Percentiles rank a stretch among this genome's conserved stretches.
phyloP scores from a whole-genome alignment of 2,113 vertebrate genomes.

The Plotosus lineatus region DNA sequence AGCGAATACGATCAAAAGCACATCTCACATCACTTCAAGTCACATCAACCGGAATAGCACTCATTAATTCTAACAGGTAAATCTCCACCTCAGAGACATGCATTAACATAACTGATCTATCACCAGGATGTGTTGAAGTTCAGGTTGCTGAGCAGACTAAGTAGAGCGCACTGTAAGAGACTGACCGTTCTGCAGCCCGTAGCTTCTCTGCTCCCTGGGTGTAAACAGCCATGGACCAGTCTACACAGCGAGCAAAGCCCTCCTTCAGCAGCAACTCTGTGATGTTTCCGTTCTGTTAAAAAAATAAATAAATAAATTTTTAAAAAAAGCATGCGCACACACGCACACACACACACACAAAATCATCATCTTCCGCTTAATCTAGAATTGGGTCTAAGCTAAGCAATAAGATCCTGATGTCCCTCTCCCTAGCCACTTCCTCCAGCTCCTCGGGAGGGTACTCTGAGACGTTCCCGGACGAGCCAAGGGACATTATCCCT shows the following conservation, averaged over 20 bases:
- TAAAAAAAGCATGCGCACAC: too few species aligned
- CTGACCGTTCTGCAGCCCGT: constrained; percentile 85
- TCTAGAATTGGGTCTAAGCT: too few species aligned
- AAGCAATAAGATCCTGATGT: too few species aligned
- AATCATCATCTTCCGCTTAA: too few species aligned
- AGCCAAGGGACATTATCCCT: too few species aligned
- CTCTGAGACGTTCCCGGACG: too few species aligned
- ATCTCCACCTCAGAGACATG: too few species aligned
- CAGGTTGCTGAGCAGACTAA: neutral
- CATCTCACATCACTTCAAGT: neutral
- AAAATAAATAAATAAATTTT: too few species aligned
- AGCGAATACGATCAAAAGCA: neutral
- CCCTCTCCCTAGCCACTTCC: too few species aligned
- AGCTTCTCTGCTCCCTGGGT: constrained; percentile 94
- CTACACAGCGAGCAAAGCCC: constrained; percentile 94
- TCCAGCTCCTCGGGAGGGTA: too few species aligned
- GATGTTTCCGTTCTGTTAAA: constrained; percentile 90
- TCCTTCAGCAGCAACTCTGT: constrained; percentile 93
- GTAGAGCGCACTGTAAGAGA: neutral
- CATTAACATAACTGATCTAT: neutral
- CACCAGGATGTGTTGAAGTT: neutral
- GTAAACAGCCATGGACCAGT: constrained; percentile 97
- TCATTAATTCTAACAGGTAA: too few species aligned
- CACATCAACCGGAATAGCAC: neutral
- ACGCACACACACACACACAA: constrained; percentile 23